Evolutionary conservation across 2,797 vertebrate genomes (phyloP).

Genomic region (Platyrinchus mystaceus): DNA sequence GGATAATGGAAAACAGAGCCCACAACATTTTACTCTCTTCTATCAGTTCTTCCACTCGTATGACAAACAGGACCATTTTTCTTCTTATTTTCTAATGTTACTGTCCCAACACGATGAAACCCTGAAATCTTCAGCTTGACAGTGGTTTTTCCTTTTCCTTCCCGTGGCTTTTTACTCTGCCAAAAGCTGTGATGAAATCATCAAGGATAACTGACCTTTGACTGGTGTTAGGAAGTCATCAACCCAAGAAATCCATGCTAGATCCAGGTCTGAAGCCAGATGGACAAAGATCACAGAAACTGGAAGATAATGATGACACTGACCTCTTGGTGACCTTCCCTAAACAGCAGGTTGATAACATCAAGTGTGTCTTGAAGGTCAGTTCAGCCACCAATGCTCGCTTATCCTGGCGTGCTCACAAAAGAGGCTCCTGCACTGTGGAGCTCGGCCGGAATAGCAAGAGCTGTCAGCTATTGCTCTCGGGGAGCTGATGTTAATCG

Average conservation of each 20-base stretch:
- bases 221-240: constrained; percentile 29
- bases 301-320: constrained; percentile 14
- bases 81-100: not conserved
- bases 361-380: not conserved
- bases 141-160: not conserved
- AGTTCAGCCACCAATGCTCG: not conserved
- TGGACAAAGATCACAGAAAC: constrained; percentile 45
- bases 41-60: not conserved
- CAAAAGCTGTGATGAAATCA: constrained; percentile 24
- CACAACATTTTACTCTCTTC: not conserved
- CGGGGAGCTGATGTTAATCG: not conserved
- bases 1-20: constrained; percentile 17
- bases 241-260: not conserved
- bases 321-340: constrained; percentile 19
- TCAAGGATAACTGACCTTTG: not conserved
- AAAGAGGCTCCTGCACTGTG: not conserved
- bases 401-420: not conserved
- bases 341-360: constrained; percentile 20
- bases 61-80: not conserved
- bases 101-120: not conserved
- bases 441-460: not conserved
- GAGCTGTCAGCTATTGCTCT: not conserved
- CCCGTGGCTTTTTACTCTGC: not conserved
- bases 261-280: constrained; percentile 47
- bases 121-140: not conserved